These are phyloP conservation scores for Chrysodeixis includens DNA, from an alignment of 2,888 invertebrate species.

Conservation along the genomic window DNA sequence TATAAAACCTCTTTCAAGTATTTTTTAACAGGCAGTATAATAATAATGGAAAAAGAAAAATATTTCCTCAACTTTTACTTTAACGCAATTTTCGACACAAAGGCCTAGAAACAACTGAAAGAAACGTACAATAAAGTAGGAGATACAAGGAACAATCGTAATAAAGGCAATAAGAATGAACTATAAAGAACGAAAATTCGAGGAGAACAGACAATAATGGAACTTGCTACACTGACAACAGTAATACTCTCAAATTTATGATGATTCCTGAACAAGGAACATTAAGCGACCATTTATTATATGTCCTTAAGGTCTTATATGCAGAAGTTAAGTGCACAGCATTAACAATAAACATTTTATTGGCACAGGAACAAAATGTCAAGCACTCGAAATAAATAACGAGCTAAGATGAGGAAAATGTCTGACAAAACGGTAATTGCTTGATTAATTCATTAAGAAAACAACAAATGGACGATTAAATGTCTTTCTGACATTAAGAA, in stretches of 20 bases:
- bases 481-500: slow-evolving; percentile 32
- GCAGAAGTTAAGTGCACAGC: slow-evolving; percentile 48
- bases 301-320: slow-evolving; percentile 17
- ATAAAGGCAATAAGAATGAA: neutral
- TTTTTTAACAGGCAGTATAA: too few relatives aligned
- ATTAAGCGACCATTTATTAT: slow-evolving; percentile 7
- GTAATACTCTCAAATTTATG: slow-evolving; percentile 7
- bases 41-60: too few relatives aligned
- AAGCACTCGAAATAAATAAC: slow-evolving; percentile 37
- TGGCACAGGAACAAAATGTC: slow-evolving; percentile 41
- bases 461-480: slow-evolving; percentile 30
- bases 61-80: too few relatives aligned
- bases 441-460: slow-evolving; percentile 44
- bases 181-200: slow-evolving; percentile 1
- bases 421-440: slow-evolving; percentile 36
- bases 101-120: neutral
- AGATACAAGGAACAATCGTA: neutral
- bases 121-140: neutral
- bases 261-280: slow-evolving; percentile 9
- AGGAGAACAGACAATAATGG: neutral
- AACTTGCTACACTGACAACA: neutral
- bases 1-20: neutral
- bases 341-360: slow-evolving; percentile 46
- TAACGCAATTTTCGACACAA: too few relatives aligned
- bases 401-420: slow-evolving; percentile 38